Conservation (phyloP, 2,797 vertebrate genomes). For the Sandelia bainsii region DNA sequence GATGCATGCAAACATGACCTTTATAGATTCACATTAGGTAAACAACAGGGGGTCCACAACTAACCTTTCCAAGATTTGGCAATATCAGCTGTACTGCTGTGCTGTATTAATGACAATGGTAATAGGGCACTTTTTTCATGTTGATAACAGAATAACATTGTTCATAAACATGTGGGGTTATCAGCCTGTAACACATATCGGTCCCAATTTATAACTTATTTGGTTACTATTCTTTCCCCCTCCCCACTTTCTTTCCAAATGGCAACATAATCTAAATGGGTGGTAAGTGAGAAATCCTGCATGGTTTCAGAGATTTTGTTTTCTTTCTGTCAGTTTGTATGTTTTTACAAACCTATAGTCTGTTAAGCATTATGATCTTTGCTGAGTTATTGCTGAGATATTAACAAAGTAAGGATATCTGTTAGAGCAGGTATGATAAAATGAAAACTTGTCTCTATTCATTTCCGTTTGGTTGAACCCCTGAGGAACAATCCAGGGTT, state of each 20-base stretch:
- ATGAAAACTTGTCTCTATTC: conserved; percentile 13
- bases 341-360: conserved; percentile 83
- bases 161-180: conserved; percentile 30
- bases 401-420: conserved; percentile 32
- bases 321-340: conserved; percentile 89
- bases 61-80: conserved; percentile 60
- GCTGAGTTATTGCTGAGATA: conserved; percentile 56
- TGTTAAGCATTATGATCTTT: conserved; percentile 86
- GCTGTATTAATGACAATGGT: conserved; percentile 35
- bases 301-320: conserved; percentile 92
- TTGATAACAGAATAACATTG: conserved; percentile 18
- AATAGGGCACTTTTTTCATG: conserved; percentile 28
- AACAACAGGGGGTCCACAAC: conserved; percentile 46
- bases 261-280: conserved; percentile 94
- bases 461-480: conserved; percentile 20
- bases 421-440: conserved; percentile 30
- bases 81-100: conserved; percentile 27
- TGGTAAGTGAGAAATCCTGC: conserved; percentile 98
- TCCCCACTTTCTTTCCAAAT: conserved; percentile 88
- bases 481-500: background rate
- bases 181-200: conserved; percentile 30
- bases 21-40: conserved; percentile 58
- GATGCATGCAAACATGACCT: conserved; percentile 75
- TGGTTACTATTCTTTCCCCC: conserved; percentile 91
- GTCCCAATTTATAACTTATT: conserved; percentile 78